phyloP scores from a whole-genome alignment of 1,140 invertebrate species.

The Trachelipus rathkii region DNA sequence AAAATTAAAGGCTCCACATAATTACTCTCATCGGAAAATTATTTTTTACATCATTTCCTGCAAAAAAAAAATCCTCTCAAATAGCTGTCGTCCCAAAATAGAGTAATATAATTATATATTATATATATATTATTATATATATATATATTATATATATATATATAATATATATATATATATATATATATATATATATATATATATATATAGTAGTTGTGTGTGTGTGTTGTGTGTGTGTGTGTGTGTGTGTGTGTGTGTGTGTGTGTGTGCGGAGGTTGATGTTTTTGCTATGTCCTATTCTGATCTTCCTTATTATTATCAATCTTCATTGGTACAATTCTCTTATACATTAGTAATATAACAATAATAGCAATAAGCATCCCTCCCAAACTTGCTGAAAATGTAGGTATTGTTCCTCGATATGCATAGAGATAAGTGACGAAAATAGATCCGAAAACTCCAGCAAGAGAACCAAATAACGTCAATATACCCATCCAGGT shows the following conservation, averaged over 20 bases:
- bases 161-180: background rate
- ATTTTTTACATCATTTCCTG: too few species aligned
- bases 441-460: slow-evolving; percentile 37
- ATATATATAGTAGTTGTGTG: too few species aligned
- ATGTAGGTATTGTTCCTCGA: slow-evolving; percentile 26
- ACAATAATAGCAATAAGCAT: slow-evolving; percentile 22
- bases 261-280: background rate
- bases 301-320: background rate
- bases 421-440: slow-evolving; percentile 35
- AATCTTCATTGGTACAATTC: slow-evolving; percentile 37
- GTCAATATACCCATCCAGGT: slow-evolving; percentile 41
- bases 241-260: too few species aligned
- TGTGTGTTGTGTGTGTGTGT: too few species aligned
- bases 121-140: too few species aligned
- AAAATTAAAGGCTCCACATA: too few species aligned
- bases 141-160: background rate
- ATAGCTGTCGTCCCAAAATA: too few species aligned
- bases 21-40: too few species aligned
- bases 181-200: background rate
- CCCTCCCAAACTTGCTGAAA: slow-evolving; percentile 14
- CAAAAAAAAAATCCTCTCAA: too few species aligned
- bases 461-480: slow-evolving; percentile 33
- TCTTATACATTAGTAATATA: slow-evolving; percentile 17
- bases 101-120: too few species aligned
- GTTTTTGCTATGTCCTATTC: background rate